Base-by-base conservation (phyloP, 1,140 invertebrate genomes). In the Drosophila subpulchrella region DNA sequence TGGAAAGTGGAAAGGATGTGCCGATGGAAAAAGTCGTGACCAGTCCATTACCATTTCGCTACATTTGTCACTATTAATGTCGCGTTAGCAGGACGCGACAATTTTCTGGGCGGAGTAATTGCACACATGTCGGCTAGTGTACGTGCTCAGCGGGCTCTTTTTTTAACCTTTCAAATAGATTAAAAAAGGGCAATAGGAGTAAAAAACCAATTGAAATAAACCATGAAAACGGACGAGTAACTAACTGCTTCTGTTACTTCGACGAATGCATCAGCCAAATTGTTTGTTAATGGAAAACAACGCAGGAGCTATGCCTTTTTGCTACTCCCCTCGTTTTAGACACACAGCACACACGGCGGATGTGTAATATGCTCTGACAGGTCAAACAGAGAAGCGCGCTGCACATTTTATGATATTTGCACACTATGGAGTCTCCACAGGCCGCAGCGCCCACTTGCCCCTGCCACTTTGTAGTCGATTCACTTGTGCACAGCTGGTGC, bases 341-440 rank as follows among this genome's bases (percentile, higher is more conserved):
- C 42, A 71, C 38, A 20, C 65, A 10, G 51, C 68, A 57, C 68
- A 71, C 68, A 58, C 71, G 68, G 66, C 68, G 65, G 66, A 71
- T 71, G 68, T 70, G 68, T 71, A 71, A 71, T 71, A 71, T 71
- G 66, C 68, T 58, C 68, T 58, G 53, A 71, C 68, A 71, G 68
- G 65, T 58, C 68, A 71, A 71, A 71, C 65, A 58, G 51, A 50
- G 65, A 71, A n/a, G 36, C 67, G n/a, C 50, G 30, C 50, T 71
- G 67, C 63, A 71, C 67, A 71, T 71, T 71, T 71, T 68, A 71
- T 68, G 67, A 71, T 68, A 71, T 71, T 71, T 68, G 50, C 51
- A 39, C 50, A 17, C 48, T 46, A 20, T 48, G 51, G 51, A 47
- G 67, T 48, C 32, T 71, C 36, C 67, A 20, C 51, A 71, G 44